Percentiles rank a stretch among this genome's conserved stretches.
Conservation (phyloP, 2,113 vertebrate species). For the Macaca fascicularis region T2T-MFA8v1.1 NC_088388.1:115709501-115710000, state of each 20-base stretch:
- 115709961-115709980: not conserved
- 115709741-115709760: not conserved
- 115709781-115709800: not conserved
- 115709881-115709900: not conserved
- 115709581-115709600: no score
- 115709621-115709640: no score
- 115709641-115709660: no score
- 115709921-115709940: not conserved
- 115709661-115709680: no score
- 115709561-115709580: no score
- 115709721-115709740: no score
- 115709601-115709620: no score
- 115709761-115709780: not conserved
- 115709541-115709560: no score
- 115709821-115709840: not conserved
- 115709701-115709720: no score
- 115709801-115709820: not conserved
- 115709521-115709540: no score
- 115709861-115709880: not conserved
- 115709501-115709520: no score
- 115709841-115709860: not conserved
- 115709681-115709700: no score
- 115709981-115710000: not conserved
- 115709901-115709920: not conserved
- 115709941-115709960: not conserved